Conservation (phyloP, 2,113 vertebrate genomes). For the Pseudois nayaur region DNA sequence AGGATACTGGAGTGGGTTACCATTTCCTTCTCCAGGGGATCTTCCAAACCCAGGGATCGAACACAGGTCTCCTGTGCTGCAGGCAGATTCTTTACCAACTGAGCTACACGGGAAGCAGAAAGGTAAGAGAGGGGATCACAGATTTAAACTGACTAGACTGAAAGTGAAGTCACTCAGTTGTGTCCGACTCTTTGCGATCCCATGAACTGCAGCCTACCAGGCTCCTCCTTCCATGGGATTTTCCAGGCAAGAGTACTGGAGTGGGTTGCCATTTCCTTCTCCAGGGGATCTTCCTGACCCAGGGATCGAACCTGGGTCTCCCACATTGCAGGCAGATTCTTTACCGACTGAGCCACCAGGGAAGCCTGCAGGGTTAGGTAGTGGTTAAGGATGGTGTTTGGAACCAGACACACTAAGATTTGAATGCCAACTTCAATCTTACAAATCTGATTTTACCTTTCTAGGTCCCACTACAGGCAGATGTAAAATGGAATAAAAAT, state of each 20-base stretch:
- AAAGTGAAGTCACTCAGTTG: neutral
- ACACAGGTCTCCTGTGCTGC: neutral
- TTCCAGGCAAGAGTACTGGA: neutral
- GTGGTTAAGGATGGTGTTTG: neutral
- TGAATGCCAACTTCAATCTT: neutral
- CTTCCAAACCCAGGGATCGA: neutral
- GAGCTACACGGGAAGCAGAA: neutral
- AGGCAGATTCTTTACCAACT: neutral
- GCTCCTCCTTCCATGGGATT: neutral
- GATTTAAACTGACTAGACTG: neutral
- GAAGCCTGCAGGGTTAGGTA: neutral
- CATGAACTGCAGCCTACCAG: neutral
- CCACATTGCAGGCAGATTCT: neutral
- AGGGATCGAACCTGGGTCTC: neutral
- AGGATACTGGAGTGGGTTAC: neutral
- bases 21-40: neutral
- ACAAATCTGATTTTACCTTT: neutral
- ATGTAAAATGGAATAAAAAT: constrained; percentile 9
- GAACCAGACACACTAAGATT: neutral
- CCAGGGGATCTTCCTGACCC: neutral
- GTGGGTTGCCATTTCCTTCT: neutral
- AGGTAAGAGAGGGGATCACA: neutral
- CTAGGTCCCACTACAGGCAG: neutral
- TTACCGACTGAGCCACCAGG: neutral
- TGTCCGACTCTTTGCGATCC: accelerated